These are phyloP conservation scores for Parauchenoglanis ngamensis DNA, from an alignment of 2,797 vertebrate species.

Conservation along the genomic window DNA sequence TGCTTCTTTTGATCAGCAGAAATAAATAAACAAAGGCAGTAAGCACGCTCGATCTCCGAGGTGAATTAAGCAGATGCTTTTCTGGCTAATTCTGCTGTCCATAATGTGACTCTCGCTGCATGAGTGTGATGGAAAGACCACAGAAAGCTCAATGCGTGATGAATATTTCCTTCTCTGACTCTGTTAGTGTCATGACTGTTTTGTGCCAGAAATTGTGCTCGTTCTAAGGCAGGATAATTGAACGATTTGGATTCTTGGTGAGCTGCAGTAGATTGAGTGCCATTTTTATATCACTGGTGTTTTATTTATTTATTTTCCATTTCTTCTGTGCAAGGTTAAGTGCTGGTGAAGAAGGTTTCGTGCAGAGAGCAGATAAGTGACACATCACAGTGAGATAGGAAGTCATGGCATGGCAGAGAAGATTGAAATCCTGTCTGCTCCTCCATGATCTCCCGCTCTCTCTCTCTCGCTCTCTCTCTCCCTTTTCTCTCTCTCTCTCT, in stretches of 20 bases:
- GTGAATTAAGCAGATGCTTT: constrained; percentile 42
- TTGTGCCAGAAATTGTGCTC: constrained; percentile 10
- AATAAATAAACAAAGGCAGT: constrained; percentile 66
- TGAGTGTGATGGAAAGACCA: constrained; percentile 43
- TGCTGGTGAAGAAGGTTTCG: constrained; percentile 71
- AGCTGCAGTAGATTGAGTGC: constrained; percentile 68
- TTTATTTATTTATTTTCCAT: constrained; percentile 27
- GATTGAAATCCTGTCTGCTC: constrained; percentile 49
- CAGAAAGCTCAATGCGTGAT: constrained; percentile 12
- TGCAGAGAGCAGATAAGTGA: constrained; percentile 75
- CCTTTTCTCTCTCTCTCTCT: neutral
- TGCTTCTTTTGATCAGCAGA: constrained; percentile 66
- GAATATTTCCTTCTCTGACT: constrained; percentile 33
- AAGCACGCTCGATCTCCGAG: constrained; percentile 52
- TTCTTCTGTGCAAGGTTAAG: constrained; percentile 72
- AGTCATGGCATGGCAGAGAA: constrained; percentile 60
- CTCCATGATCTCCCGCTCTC: neutral
- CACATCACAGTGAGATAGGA: constrained; percentile 66
- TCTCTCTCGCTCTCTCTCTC: neutral
- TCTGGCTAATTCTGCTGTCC: constrained; percentile 36
- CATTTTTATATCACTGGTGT: constrained; percentile 49
- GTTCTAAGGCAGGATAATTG: constrained; percentile 8
- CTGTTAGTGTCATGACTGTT: constrained; percentile 38
- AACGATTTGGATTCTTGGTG: constrained; percentile 43
- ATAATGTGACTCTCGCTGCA: constrained; percentile 21